Percentiles rank a stretch among this genome's conserved stretches.
Conservation (phyloP, 2,888 invertebrate species). For the Pollenia amentaria region DNA sequence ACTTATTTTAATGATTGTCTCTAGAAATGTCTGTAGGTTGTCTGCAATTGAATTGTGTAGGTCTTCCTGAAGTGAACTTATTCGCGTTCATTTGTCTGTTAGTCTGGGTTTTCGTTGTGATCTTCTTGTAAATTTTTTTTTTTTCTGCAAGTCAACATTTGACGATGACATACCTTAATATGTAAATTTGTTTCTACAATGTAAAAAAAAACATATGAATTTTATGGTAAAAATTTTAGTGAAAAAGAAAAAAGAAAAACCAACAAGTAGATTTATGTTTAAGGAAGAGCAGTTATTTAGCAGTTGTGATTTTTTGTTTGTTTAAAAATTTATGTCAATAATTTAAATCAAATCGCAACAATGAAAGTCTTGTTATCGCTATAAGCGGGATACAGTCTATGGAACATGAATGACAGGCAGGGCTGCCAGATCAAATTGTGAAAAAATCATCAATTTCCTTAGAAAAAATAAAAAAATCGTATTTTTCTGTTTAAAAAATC, state of each 20-base stretch:
- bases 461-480: too few species aligned
- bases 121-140: slow-evolving; percentile 7
- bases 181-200: slow-evolving; percentile 54
- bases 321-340: not conserved
- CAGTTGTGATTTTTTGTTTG: not conserved
- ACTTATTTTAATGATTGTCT: slow-evolving; percentile 29
- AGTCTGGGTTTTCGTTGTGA: not conserved
- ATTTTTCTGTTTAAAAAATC: too few species aligned
- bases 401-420: too few species aligned
- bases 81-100: not conserved
- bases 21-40: slow-evolving; percentile 54
- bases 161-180: slow-evolving; percentile 59
- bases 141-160: slow-evolving; percentile 18
- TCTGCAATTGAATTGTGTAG: slow-evolving; percentile 56
- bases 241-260: not conserved
- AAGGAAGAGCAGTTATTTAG: not conserved
- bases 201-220: slow-evolving; percentile 45
- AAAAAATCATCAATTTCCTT: too few species aligned
- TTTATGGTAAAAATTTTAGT: slow-evolving; percentile 47
- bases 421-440: too few species aligned
- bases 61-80: slow-evolving; percentile 42
- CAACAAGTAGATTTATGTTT: slow-evolving; percentile 19
- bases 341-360: not conserved
- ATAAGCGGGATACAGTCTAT: too few species aligned
- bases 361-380: not conserved